Evolutionary conservation across 2,888 invertebrate genomes (phyloP).

Genomic region (Apamea sordens): DNA sequence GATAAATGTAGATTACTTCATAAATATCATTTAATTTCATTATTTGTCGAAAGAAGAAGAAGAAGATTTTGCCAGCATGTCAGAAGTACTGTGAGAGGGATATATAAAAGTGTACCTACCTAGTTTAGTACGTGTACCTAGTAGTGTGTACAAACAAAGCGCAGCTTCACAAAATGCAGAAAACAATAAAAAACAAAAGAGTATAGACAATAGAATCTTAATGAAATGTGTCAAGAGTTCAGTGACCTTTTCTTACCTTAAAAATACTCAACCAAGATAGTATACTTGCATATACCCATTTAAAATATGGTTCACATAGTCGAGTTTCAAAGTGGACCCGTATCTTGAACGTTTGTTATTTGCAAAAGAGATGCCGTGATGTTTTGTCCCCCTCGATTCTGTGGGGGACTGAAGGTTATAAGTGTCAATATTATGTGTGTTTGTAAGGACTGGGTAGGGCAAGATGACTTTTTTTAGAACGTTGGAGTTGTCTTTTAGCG

Average conservation of each 20-base stretch:
- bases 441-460: background rate
- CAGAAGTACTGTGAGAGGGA: too few species aligned
- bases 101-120: too few species aligned
- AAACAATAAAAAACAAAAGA: conserved; percentile 14
- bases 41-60: too few species aligned
- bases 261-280: background rate
- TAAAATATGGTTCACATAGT: conserved; percentile 27
- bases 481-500: background rate
- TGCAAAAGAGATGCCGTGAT: conserved; percentile 26
- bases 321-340: conserved; percentile 19
- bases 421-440: conserved; percentile 26
- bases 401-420: conserved; percentile 14
- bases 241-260: background rate
- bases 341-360: conserved; percentile 40
- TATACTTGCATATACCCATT: conserved; percentile 10
- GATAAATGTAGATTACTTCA: background rate
- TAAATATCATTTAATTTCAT: background rate
- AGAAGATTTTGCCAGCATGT: too few species aligned
- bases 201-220: background rate
- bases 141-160: background rate
- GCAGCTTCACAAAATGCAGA: background rate
- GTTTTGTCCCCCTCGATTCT: conserved; percentile 8
- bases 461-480: background rate
- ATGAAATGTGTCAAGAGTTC: conserved; percentile 12
- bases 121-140: too few species aligned